A percentile compares a stretch with the other conserved stretches of the same genome.
Evolutionary conservation across 1,140 invertebrate species (phyloP).

Genomic region (Brachionus rubens): DNA sequence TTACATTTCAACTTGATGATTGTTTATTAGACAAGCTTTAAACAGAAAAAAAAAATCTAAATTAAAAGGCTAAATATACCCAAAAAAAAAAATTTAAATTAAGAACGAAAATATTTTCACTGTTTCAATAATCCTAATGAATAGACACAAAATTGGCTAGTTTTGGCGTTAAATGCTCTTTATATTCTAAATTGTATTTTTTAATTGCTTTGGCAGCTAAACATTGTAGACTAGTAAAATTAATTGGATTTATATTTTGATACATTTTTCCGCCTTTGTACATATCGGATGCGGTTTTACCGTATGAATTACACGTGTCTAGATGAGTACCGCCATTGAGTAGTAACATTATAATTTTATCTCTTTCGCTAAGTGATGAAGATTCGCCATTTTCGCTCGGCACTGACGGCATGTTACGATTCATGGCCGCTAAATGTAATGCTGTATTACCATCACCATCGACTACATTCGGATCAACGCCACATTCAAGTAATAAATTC

Average conservation of each 20-base stretch:
- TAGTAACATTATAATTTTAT: slow-evolving; percentile 72
- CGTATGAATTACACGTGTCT: background rate
- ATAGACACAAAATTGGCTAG: slow-evolving; percentile 50
- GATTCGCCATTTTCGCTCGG: background rate
- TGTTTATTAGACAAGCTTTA: no score
- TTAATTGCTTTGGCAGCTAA: slow-evolving; percentile 73
- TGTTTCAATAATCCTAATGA: slow-evolving; percentile 48
- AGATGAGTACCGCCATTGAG: slow-evolving; percentile 55
- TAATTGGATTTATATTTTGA: slow-evolving; percentile 72
- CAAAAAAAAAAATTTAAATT: background rate
- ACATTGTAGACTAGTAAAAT: slow-evolving; percentile 74
- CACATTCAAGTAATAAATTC: slow-evolving; percentile 11
- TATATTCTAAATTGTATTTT: slow-evolving; percentile 66
- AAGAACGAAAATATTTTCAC: no score
- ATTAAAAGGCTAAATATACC: no score
- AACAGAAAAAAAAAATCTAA: no score
- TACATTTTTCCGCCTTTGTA: slow-evolving; percentile 56
- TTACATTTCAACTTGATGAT: no score
- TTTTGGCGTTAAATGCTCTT: slow-evolving; percentile 64
- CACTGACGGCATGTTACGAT: slow-evolving; percentile 64
- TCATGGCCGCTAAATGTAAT: slow-evolving; percentile 71
- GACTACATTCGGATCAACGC: background rate
- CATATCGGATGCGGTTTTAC: slow-evolving; percentile 26
- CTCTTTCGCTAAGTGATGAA: slow-evolving; percentile 68
- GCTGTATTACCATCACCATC: slow-evolving; percentile 69